These are phyloP conservation scores for Phaonia tiefii DNA, from an alignment of 2,888 invertebrate species.

Conservation along the genomic window DNA sequence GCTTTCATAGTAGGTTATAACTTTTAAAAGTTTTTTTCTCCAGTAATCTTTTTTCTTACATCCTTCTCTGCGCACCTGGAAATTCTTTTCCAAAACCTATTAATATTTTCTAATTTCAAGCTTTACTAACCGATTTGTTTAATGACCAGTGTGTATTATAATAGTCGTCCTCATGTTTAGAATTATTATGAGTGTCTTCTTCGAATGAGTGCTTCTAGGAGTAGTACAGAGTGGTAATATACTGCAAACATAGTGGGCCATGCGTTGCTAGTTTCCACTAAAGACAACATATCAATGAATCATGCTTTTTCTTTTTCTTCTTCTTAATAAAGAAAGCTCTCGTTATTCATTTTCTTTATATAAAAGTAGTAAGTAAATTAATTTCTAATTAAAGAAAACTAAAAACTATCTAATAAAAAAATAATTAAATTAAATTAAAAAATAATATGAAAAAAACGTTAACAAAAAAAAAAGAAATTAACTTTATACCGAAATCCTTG, in stretches of 20 bases:
- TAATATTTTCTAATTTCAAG: too few relatives aligned
- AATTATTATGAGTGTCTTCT: constrained; percentile 12
- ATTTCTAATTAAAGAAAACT: constrained; percentile 50
- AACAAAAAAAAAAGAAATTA: constrained; percentile 52
- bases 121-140: too few relatives aligned
- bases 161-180: too few relatives aligned
- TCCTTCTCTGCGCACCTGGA: too few relatives aligned
- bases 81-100: too few relatives aligned
- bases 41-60: too few relatives aligned
- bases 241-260: constrained; percentile 7
- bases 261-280: constrained; percentile 32
- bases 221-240: background rate
- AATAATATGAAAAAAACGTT: constrained; percentile 58
- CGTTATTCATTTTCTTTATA: constrained; percentile 17
- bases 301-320: constrained; percentile 12
- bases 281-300: constrained; percentile 9
- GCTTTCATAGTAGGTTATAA: too few relatives aligned
- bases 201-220: background rate
- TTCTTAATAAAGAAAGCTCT: constrained; percentile 38
- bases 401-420: constrained; percentile 44
- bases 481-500: constrained; percentile 79
- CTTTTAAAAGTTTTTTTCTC: too few relatives aligned
- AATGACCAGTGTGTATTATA: too few relatives aligned
- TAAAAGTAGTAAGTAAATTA: constrained; percentile 43
- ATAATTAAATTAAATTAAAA: constrained; percentile 34